Base-by-base conservation (phyloP, 2,113 vertebrate species). In the Pelobates fuscus region DNA sequence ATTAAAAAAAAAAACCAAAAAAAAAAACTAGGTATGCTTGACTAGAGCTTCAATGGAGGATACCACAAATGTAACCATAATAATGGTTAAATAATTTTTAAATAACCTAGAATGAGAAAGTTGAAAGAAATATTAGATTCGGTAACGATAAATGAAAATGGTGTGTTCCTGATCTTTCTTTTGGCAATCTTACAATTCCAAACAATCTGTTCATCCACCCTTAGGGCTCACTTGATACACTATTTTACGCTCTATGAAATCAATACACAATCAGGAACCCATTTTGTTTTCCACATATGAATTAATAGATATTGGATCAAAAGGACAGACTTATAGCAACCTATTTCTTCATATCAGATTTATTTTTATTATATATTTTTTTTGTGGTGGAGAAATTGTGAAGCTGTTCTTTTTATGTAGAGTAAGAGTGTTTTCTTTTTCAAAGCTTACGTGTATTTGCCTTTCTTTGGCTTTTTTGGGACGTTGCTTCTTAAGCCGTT, bases 191-290 rank as follows among this genome's bases (percentile, higher is more conserved):
- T 65, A 41, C 57, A 64, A 65, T 21, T 58, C 49, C 25, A 66
- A 43, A 27, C 52, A 66, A 66, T 27, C 61, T 65, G 49, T 41
- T 24, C 54, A 41, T 20, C 60, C 49, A 61, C 61, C 61, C 71
- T 65, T 27, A 74, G 71, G 71, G 61, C 61, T 65, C 37, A 37
- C 61, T 25, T 66, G 15, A 65, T 66, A 30, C 30, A 74, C 43
- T 54, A 24, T 72, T 72, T 63, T 26, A 54, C 71, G 26, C 61
- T 57, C 46, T 65, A 74, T 74, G 29, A 52, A 64, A 74, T 74
- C 71, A 74, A 74, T 74, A 74, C 32, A 65, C 62, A 74, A 74
- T 74, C 62, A 74, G 52, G 49, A 43, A 15, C 46, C 62, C 30
- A 74, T 74, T 66, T 74, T 74, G 61, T 20, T 61, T 52, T 41